phyloP scores from a whole-genome alignment of 2,797 vertebrate species.

The Dipus sagitta region DNA sequence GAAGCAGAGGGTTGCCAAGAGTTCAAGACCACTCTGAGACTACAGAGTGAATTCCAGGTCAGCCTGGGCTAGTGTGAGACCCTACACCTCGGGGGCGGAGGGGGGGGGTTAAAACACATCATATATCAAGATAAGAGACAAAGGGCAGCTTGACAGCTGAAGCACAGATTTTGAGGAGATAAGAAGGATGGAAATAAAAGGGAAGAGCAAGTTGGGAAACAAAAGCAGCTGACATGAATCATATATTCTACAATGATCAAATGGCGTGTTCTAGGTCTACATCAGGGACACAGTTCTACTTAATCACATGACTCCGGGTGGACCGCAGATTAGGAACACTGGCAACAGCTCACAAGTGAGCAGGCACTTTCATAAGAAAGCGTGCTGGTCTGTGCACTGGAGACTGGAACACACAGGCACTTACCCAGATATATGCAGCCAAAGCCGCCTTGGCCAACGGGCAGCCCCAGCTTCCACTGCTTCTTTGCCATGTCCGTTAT shows the following conservation, averaged over 20 bases:
- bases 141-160: background rate
- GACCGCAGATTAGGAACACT: background rate
- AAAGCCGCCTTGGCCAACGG: constrained; percentile 96
- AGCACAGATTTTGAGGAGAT: background rate
- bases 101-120: background rate
- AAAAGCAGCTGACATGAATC: too few species aligned
- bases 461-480: constrained; percentile 94
- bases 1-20: too few species aligned
- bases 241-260: background rate
- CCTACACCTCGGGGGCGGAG: too few species aligned
- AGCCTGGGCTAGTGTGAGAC: too few species aligned
- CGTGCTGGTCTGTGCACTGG: background rate
- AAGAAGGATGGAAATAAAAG: too few species aligned
- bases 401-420: constrained; percentile 32
- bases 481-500: constrained; percentile 93
- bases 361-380: background rate
- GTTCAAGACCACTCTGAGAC: too few species aligned
- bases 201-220: too few species aligned
- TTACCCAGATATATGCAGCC: constrained; percentile 96
- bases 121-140: background rate
- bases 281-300: background rate
- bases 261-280: background rate
- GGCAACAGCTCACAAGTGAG: background rate
- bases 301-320: background rate
- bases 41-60: too few species aligned